Evolutionary conservation across 2,888 invertebrate species (phyloP), one percentile per base, ranked within the genome.

Genomic region (Heliconius ethilla): DNA sequence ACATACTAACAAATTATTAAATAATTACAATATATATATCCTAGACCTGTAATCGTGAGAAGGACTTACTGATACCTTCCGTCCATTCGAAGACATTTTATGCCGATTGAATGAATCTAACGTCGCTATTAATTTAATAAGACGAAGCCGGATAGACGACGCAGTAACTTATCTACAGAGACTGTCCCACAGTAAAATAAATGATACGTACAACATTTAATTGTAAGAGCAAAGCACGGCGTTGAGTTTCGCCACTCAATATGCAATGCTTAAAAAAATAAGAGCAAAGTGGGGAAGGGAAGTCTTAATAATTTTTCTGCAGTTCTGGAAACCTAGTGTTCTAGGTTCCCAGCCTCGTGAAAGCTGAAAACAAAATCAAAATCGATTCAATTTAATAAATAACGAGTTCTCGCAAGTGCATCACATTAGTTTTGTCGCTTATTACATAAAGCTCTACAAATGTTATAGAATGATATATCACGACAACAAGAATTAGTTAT

Each of bases 401-500:
- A 22, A 40, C 11, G 9, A 13, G 2, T 37, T 67, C 37, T 11
- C 1, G 13, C 37, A 25, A 67, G 2, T 67, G n/a, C 10, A 22
- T n/a, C n/a, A 25, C 13, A 67, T 67, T 67, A 40, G 37, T 40
- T 40, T 67, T 40, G 51, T 27, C 70, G n/a, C n/a, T 33, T 59
- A 72, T 59, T 72, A 10, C 51, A 72, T 72, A 33, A 72, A 33
- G 0, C 15, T 22, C 22, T 67, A 40, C 27, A 69, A 40, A 70
- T 37, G 59, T 62, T 18, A 59, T 40, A 25, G n/a, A 27, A 66
- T 78, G 33, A 51, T 37, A 67, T 33, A 72, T 72, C 51, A 29
- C 55, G 70, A 72, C 70, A 72, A 55, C 7, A 6, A 5, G 22
- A 33, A 72, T 72, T 72, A 72, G 55, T 72, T 55, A 33, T 33